Base-by-base conservation (phyloP, 1,140 invertebrate species). In the Aricia agestis region DNA sequence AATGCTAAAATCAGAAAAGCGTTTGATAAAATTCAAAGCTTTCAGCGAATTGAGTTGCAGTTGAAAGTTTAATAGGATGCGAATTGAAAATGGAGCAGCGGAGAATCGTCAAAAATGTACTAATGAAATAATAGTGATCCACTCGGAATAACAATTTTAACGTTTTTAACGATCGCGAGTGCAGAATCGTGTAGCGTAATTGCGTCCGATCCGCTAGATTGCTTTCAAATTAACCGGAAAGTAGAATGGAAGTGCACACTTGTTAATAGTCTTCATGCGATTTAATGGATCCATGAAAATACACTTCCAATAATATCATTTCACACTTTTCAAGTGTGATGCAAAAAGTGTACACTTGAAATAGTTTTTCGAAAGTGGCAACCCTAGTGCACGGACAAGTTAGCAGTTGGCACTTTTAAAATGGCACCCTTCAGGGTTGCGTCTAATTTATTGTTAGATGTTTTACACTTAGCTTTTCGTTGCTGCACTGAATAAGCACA, bases 401-500 rank as follows among this genome's bases (percentile, higher is more conserved):
- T 76, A 72, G 77, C 77, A 74, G 70, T 78, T 78, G 75, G 76
- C 76, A 63, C 73, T 67, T 63, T 63, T 63, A 63, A 63, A 63
- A 63, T 63, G 59, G 72, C 70, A 70, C 68, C 70, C 69, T 69
- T 71, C 73, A 68, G 68, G 75, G 67, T 74, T 68, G 71, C 72
- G 70, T 69, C 70, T 69, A 74, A 79, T 79, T 79, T 79, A 79
- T 79, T 75, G 77, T 77, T 79, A 70, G 72, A 73, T 79, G 73
- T 74, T 76, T 70, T 75, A 72, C 70, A 73, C 74, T 74, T 72
- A 58, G 71, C 72, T 74, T 76, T 74, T 67, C 58, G 45, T 32
- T 67, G 65, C 71, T 75, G 68, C 69, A 72, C 71, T 67, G 73
- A 42, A 32, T 63, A 19, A 63, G 59, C 59, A 18, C 58, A 18